Evolutionary conservation across 1,140 invertebrate genomes (phyloP).

Genomic region (Subanguina moxae): DNA sequence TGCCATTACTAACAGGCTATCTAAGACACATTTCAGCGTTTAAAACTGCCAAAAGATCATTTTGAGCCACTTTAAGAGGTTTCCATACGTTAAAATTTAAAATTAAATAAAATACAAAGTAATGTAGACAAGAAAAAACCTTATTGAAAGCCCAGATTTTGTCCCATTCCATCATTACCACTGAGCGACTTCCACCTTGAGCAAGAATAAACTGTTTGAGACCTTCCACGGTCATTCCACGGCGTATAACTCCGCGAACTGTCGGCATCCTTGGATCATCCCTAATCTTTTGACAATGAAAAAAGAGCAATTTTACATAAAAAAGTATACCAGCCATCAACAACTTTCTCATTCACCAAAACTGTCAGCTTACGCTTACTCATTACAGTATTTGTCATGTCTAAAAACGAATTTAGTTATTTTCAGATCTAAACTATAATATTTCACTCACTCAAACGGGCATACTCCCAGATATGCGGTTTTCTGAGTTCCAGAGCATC

Average conservation of each 20-base stretch:
- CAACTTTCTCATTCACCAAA: slow-evolving; percentile 86
- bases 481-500: slow-evolving; percentile 78
- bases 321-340: slow-evolving; percentile 82
- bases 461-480: slow-evolving; percentile 91
- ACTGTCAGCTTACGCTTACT: slow-evolving; percentile 90
- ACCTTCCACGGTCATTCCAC: slow-evolving; percentile 94
- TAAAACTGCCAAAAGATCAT: no score
- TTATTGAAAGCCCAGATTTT: slow-evolving; percentile 99
- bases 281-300: slow-evolving; percentile 62
- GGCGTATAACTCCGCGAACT: slow-evolving; percentile 85
- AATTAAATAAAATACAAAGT: no score
- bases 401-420: no score
- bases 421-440: slow-evolving; percentile 71
- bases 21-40: no score
- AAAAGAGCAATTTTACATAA: slow-evolving; percentile 1
- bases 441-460: slow-evolving; percentile 68
- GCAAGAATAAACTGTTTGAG: slow-evolving; percentile 94
- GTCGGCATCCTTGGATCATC: slow-evolving; percentile 98
- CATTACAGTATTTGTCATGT: slow-evolving; percentile 83
- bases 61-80: no score
- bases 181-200: slow-evolving; percentile 93
- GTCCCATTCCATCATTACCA: slow-evolving; percentile 99
- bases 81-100: no score
- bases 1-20: no score
- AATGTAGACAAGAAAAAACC: no score